Evolutionary conservation across 2,888 invertebrate species (phyloP).

Genomic region (Choreutis nemorana): DNA sequence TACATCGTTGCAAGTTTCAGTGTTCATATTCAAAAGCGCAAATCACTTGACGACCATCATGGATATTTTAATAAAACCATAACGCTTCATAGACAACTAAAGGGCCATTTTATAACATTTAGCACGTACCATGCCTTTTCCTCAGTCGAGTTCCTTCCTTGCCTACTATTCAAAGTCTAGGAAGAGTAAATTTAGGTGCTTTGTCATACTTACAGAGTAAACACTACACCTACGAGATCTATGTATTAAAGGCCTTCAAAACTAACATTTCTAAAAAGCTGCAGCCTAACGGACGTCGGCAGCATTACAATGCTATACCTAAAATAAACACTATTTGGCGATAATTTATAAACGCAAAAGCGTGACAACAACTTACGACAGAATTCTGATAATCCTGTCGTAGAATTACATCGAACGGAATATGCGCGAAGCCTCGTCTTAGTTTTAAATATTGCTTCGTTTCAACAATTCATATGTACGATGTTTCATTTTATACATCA

Average conservation of each 20-base stretch:
- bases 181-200: conserved; percentile 27
- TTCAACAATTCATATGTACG: conserved; percentile 4
- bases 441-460: conserved; percentile 3
- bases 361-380: conserved; percentile 20
- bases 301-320: conserved; percentile 34
- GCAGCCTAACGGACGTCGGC: conserved; percentile 42
- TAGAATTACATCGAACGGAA: conserved; percentile 16
- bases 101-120: neutral
- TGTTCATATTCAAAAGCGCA: too few relatives aligned
- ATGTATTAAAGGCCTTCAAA: conserved; percentile 23
- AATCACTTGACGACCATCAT: too few relatives aligned
- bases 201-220: conserved; percentile 31
- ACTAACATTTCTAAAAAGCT: conserved; percentile 35
- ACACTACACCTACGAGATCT: conserved; percentile 37
- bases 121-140: conserved; percentile 16
- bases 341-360: conserved; percentile 30
- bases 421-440: conserved; percentile 3
- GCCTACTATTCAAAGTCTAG: conserved; percentile 28
- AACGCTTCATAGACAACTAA: neutral
- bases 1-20: neutral
- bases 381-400: conserved; percentile 13
- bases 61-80: too few relatives aligned
- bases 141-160: conserved; percentile 19
- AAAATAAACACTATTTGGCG: conserved; percentile 37
- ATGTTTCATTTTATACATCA: too few relatives aligned